Evolutionary conservation across 1,140 invertebrate species (phyloP), one percentile per base, ranked within the genome.

Genomic region (Stegodyphus dumicola): DNA sequence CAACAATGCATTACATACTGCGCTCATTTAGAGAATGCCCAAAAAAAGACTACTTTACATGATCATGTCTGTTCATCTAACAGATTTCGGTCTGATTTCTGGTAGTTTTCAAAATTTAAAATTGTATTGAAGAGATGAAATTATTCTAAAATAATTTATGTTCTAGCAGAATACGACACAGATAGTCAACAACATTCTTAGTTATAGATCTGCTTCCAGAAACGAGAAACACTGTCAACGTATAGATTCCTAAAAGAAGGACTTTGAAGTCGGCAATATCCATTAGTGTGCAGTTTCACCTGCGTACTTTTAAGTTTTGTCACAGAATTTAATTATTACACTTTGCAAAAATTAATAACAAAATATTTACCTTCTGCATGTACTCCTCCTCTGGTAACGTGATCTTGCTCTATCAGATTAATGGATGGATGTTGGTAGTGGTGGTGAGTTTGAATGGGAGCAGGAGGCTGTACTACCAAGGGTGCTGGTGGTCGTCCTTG

Each of bases 351-450:
- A 60, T 10, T 2, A 10, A 49, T 13, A 73, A 51, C 33, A 48
- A 52, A 52, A 6, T 3, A 60, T 53, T n/a, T 17, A 81, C 78
- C 70, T 73, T 81, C 78, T 3, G 69, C 78, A 49, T 81, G 78
- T 11, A 73, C 69, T 15, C 78, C 78, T 5, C 78, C 69, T 48
- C 78, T 67, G 18, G 77, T 78, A 6, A 78, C 77, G 3, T 69
- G 64, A 15, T 78, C 77, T 5, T 18, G 13, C 52, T 78, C 65
- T 10, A 60, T 60, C 56, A 15, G 15, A 18, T 18, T 70, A 9
- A 10, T 48, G 9, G 9, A 11, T 1, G 9, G n/a, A 5, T 48
- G 67, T 10, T 11, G 13, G 10, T 76, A 2, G 7, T 33, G 53
- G 6, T 71, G 54, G 18, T 9, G 6, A 17, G 48, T 70, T 15